Conservation (phyloP, 2,888 invertebrate species). For the Tiphia femorata region DNA sequence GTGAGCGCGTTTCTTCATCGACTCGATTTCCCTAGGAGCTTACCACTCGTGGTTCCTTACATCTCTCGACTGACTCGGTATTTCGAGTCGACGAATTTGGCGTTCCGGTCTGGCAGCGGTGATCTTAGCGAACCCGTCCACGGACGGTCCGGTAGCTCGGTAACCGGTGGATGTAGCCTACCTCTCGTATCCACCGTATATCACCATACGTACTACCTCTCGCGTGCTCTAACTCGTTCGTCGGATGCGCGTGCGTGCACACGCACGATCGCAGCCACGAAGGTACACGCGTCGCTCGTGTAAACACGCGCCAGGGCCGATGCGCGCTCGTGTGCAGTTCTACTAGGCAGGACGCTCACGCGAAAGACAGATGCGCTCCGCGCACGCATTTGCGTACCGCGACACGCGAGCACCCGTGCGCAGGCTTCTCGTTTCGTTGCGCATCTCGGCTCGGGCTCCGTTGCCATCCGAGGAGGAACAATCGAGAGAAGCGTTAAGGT, state of each 20-base stretch:
- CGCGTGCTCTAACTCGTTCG: slow-evolving; percentile 38
- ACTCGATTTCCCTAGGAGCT: too few species aligned
- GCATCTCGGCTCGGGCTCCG: too few species aligned
- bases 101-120: neutral
- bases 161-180: slow-evolving; percentile 26
- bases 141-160: slow-evolving; percentile 28
- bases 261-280: slow-evolving; percentile 16
- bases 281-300: slow-evolving; percentile 32
- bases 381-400: slow-evolving; percentile 45
- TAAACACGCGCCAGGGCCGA: slow-evolving; percentile 20
- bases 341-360: slow-evolving; percentile 9
- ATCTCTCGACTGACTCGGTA: neutral
- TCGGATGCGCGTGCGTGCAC: slow-evolving; percentile 19
- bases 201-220: slow-evolving; percentile 26
- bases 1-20: too few species aligned
- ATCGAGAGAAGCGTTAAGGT: too few species aligned
- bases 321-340: slow-evolving; percentile 24
- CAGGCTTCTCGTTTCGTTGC: neutral
- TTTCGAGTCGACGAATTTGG: neutral
- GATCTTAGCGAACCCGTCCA: slow-evolving; percentile 4
- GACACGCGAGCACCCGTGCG: slow-evolving; percentile 43
- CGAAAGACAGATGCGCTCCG: slow-evolving; percentile 44
- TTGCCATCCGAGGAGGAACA: too few species aligned
- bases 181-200: slow-evolving; percentile 29
- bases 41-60: too few species aligned